Percentiles rank a stretch among this genome's conserved stretches.
These are phyloP conservation scores for Microhierax caerulescens DNA, from an alignment of 2,797 vertebrate species.

Conservation along the genomic window DNA sequence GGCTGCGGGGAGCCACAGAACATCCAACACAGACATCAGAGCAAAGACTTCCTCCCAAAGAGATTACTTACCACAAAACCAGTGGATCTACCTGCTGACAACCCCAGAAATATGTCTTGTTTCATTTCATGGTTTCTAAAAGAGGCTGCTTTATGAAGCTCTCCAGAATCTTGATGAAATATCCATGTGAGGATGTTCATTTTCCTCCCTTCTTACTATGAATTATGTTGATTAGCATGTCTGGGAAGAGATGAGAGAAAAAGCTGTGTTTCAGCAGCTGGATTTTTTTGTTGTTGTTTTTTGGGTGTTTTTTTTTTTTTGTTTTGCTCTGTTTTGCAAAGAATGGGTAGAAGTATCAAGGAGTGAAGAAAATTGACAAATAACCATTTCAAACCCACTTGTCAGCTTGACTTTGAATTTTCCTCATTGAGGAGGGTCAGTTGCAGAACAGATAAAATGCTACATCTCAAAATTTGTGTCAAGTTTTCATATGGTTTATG, in stretches of 20 bases:
- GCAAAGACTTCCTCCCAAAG: conserved; percentile 78
- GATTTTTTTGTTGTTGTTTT: not conserved
- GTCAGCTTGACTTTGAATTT: not conserved
- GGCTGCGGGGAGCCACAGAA: conserved; percentile 66
- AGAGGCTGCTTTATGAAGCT: conserved; percentile 61
- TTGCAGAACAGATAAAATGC: not conserved
- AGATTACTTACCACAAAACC: conserved; percentile 80
- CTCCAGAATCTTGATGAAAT: conserved; percentile 68
- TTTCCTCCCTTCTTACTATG: conserved; percentile 34
- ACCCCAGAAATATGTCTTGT: conserved; percentile 78
- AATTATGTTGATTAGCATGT: conserved; percentile 49
- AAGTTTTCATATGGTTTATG: not conserved
- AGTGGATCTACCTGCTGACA: conserved; percentile 80
- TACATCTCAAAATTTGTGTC: not conserved
- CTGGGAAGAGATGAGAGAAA: not conserved
- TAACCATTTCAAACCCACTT: not conserved
- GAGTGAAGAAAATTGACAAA: not conserved
- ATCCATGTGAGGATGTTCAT: not conserved
- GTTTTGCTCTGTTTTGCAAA: not conserved
- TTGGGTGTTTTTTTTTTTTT: too few species aligned
- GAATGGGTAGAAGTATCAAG: not conserved
- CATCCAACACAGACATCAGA: conserved; percentile 78
- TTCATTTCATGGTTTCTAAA: conserved; percentile 78
- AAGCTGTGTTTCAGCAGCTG: not conserved
- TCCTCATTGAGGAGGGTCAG: not conserved